A percentile compares a stretch with the other conserved stretches of the same genome.
These are phyloP conservation scores for Trachelus tabidus DNA, from an alignment of 2,888 invertebrate species.

Conservation along the genomic window DNA sequence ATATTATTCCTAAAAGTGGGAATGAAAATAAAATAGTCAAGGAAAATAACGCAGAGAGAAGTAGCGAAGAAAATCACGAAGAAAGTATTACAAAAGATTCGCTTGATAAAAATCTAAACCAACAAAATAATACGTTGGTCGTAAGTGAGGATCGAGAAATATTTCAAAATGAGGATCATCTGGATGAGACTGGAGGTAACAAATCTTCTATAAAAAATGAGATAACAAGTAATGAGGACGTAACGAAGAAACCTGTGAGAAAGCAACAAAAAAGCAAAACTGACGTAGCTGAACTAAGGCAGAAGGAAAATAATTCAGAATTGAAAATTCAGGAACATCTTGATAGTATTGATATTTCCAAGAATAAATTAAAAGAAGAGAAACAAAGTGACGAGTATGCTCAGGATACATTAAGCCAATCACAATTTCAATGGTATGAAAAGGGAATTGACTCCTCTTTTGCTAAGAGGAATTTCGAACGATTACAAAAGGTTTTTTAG, in stretches of 20 bases:
- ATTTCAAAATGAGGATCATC: not conserved
- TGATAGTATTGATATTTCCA: not conserved
- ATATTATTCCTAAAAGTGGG: not conserved
- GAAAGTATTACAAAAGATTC: not conserved
- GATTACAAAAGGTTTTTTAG: conserved; percentile 26
- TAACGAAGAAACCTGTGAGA: not conserved
- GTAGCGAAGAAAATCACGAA: not conserved
- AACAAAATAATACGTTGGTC: no score
- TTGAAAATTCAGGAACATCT: not conserved
- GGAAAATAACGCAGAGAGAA: not conserved
- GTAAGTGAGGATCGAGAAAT: not conserved
- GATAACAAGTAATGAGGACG: not conserved
- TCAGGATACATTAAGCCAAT: not conserved
- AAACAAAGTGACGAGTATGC: not conserved
- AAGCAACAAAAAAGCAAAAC: no score
- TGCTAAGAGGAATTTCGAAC: conserved; percentile 18
- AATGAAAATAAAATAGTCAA: not conserved
- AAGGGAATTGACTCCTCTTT: not conserved
- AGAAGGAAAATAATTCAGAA: not conserved
- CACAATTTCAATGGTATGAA: not conserved
- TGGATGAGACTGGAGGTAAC: not conserved
- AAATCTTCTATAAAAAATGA: not conserved
- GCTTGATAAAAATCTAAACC: not conserved
- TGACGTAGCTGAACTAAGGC: no score
- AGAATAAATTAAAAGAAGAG: not conserved